Evolutionary conservation across 2,888 invertebrate species (phyloP), one percentile per base, ranked within the genome.

Genomic region (Lasioglossum villosulum): DNA sequence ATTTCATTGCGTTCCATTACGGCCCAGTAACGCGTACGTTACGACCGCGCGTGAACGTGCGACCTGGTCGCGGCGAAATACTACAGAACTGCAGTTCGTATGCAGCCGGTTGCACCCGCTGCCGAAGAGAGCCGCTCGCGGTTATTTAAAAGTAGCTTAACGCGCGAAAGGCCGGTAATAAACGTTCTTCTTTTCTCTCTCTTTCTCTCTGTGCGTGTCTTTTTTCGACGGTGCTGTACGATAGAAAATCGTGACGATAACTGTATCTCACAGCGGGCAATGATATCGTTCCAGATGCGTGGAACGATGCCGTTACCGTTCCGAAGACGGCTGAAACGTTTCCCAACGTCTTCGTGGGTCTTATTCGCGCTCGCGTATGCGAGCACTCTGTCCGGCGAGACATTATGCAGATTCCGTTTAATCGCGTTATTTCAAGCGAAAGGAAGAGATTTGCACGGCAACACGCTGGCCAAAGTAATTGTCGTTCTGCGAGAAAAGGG

Each of bases 381-480:
- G 34, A 71, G 45, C 66, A 34, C 39, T 37, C 45, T 37, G 27
- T 59, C 74, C 37, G 16, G 23, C 37, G 78, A 75, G 73, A 80
- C 80, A 78, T 88, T 88, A 89, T 89, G 87, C 72, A 89, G 87
- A 87, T 88, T 68, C 73, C 19, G 75, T 74, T 86, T 86, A 81
- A 86, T 77, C 82, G 80, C 72, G 86, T 82, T 80, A 80, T 85
- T 80, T 78, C 48, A 39, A 77, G 71, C 77, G 79, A 48, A 39
- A 71, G 79, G 78, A 59, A 72, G 34, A 63, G 71, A 82, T 85
- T 82, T 52, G 59, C 63, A 27, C 23, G 52, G 75, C 73, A 63
- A 63, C 48, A 73, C 42, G 42, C 68, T 30, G 77, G 70, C 39
- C 23, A 63, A 70, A 75, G 74, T 74, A 80, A 80, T 83, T 73